A percentile compares a stretch with the other conserved stretches of the same genome.
Conservation (phyloP, 2,797 vertebrate species). For the Coranthus polyacanthus region DNA sequence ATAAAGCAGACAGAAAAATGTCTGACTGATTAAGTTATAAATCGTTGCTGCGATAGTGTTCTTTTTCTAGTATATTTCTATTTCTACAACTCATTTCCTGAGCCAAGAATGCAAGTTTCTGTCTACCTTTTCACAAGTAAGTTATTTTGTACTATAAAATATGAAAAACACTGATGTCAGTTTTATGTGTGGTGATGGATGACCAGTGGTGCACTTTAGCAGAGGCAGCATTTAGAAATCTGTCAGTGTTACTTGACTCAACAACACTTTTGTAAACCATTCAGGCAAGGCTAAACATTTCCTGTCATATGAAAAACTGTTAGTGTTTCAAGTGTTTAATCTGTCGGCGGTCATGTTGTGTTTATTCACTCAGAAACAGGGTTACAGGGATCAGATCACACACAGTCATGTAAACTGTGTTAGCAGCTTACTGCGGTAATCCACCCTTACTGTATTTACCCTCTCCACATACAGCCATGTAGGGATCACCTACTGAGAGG, state of each 20-base stretch:
- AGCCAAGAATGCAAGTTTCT: neutral
- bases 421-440: slow-evolving; percentile 68
- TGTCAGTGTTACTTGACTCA: neutral
- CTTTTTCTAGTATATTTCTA: neutral
- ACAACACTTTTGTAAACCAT: neutral
- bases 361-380: slow-evolving; percentile 34
- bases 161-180: neutral
- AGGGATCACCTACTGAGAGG: slow-evolving; percentile 35
- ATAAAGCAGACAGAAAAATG: slow-evolving; percentile 13
- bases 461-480: slow-evolving; percentile 26
- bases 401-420: slow-evolving; percentile 65
- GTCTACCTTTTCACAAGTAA: slow-evolving; percentile 4
- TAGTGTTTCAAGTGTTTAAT: slow-evolving; percentile 51
- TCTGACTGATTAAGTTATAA: slow-evolving; percentile 15
- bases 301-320: neutral
- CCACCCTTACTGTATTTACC: slow-evolving; percentile 72
- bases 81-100: slow-evolving; percentile 2
- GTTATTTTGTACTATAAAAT: neutral
- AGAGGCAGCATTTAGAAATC: neutral
- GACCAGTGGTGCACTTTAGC: neutral
- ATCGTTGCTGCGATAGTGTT: slow-evolving; percentile 9
- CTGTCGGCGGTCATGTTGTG: slow-evolving; percentile 44
- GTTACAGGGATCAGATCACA: slow-evolving; percentile 52
- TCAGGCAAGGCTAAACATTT: slow-evolving; percentile 3
- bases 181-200: neutral